Evolutionary conservation across 2,888 invertebrate species (phyloP).

Genomic region (Pinctada fucata): DNA sequence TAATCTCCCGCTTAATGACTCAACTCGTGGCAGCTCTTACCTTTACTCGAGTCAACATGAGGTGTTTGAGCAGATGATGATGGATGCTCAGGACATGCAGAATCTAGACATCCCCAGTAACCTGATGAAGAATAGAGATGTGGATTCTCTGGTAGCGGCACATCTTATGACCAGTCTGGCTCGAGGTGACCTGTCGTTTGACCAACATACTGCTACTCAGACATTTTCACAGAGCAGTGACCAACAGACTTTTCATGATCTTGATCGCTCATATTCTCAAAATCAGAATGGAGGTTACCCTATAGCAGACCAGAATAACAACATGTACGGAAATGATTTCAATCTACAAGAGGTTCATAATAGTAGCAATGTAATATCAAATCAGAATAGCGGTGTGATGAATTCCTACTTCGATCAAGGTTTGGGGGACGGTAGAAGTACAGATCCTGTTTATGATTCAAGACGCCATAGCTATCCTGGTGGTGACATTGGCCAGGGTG

Average conservation of each 20-base stretch:
- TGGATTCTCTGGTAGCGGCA: constrained; percentile 38
- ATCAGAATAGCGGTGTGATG: neutral
- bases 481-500: neutral
- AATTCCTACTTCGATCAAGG: neutral
- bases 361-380: neutral
- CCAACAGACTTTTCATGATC: neutral
- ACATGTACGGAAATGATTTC: neutral
- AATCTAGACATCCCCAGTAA: neutral
- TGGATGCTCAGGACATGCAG: neutral
- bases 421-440: neutral
- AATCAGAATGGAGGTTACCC: neutral
- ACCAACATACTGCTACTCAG: neutral
- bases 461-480: neutral
- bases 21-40: neutral
- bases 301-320: neutral
- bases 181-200: constrained; percentile 8
- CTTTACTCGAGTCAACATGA: neutral
- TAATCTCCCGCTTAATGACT: neutral
- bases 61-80: neutral
- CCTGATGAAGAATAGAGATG: constrained; percentile 24
- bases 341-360: neutral
- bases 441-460: neutral
- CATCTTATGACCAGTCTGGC: constrained; percentile 37
- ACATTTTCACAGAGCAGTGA: neutral
- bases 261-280: constrained; percentile 5